A percentile compares a stretch with the other conserved stretches of the same genome.
phyloP scores from a whole-genome alignment of 2,888 invertebrate species.

The Drosophila buzzatii region DNA sequence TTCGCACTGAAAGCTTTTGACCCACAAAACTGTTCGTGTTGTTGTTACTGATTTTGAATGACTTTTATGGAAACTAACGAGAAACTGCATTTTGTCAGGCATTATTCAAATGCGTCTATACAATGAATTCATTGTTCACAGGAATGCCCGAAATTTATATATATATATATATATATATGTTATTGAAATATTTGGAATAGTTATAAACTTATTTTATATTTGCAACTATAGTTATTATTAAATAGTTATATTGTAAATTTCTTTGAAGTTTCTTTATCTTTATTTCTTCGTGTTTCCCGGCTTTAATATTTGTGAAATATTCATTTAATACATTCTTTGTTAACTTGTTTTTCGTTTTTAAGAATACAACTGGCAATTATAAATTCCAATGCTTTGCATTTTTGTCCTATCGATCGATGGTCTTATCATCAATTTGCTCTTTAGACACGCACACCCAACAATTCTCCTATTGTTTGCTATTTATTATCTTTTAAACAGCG shows the following conservation, averaged over 20 bases:
- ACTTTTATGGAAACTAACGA: constrained; percentile 30
- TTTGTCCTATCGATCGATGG: constrained; percentile 26
- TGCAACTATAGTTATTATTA: not conserved
- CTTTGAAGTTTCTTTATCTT: too few species aligned
- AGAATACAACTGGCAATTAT: constrained; percentile 54
- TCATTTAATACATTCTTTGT: constrained; percentile 14
- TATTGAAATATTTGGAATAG: not conserved
- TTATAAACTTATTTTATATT: not conserved
- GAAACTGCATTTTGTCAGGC: constrained; percentile 73
- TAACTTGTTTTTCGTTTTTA: constrained; percentile 20
- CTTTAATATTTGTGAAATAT: too few species aligned
- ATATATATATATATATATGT: not conserved
- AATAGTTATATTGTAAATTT: not conserved
- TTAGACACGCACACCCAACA: constrained; percentile 13
- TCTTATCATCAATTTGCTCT: constrained; percentile 52
- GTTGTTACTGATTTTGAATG: constrained; percentile 20
- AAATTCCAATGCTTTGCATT: constrained; percentile 30
- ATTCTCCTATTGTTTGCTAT: constrained; percentile 30
- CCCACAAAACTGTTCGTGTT: constrained; percentile 49
- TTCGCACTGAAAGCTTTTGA: constrained; percentile 25
- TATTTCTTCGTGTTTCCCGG: not conserved
- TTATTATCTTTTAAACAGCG: constrained; percentile 46
- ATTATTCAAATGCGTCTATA: constrained; percentile 44
- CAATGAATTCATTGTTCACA: constrained; percentile 26
- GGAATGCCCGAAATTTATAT: constrained; percentile 25